Evolutionary conservation across 2,113 vertebrate genomes (phyloP), one percentile per base, ranked within the genome.

Genomic region (Pampusana beccarii): DNA sequence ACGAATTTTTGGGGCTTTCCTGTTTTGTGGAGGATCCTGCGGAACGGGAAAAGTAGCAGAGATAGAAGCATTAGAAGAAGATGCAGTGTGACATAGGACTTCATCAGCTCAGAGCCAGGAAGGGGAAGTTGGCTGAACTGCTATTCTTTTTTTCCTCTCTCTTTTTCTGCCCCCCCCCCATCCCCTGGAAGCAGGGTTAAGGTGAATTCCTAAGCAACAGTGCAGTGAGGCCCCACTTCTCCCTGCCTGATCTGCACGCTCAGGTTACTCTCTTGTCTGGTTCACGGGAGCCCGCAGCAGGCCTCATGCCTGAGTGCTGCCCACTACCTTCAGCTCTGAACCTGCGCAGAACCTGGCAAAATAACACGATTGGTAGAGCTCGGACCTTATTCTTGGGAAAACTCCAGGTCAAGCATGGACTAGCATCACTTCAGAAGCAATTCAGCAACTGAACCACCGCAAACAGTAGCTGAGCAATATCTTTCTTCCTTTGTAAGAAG

Each of bases 151-250:
- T 29, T 10, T 70, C 9, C 44, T 46, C 40, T 40, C 38, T 38
- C 38, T 40, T 40, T 40, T 40, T 40, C 13, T 40, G 11, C 8
- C 16, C 44, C 44, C 44, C 42, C 16, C 15, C 42, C 16, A 42
- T n/a, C n/a, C 6, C 44, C 17, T 2, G 44, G 0, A 69, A 93
- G 34, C 62, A 36, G 50, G 57, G 23, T 80, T 82, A 82, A 69
- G 50, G 75, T 83, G 75, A 94, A 86, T 82, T 92, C 53, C 81
- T 44, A 7, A 53, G 74, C 24, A 7, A 42, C 8, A 28, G 16
- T 24, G 48, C 57, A 34, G 62, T 2, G 82, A 88, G 91, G 91
- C 88, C 72, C 71, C 86, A 90, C 79, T 80, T 88, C 75, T 83
- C 58, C 17, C 38, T 57, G 93, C 31, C 38, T 33, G 73, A 62